Evolutionary conservation across 1,140 invertebrate species (phyloP).

Genomic region (Lamellibrachia luymesi): DNA sequence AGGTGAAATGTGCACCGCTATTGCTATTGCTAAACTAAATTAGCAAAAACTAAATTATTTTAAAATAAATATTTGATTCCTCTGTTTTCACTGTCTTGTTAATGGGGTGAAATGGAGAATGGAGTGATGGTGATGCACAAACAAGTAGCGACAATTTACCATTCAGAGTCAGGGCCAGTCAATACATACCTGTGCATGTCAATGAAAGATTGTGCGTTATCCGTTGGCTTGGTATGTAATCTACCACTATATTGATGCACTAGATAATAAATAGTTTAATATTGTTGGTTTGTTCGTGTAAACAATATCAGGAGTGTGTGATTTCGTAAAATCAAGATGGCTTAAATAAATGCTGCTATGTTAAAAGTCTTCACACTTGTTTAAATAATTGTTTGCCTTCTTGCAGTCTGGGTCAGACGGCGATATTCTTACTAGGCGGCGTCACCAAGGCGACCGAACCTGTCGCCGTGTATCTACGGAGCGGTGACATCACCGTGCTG

Average conservation of each 20-base stretch:
- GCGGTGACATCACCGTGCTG: constrained; percentile 54
- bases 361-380: background rate
- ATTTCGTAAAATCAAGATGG: background rate
- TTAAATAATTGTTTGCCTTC: constrained; percentile 16
- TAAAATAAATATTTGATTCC: background rate
- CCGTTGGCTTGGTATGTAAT: too few relatives aligned
- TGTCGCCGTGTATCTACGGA: constrained; percentile 41
- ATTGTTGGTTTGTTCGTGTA: background rate
- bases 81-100: background rate
- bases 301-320: too few relatives aligned
- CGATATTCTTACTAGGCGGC: constrained; percentile 51
- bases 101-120: background rate
- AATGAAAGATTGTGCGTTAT: too few relatives aligned
- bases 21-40: background rate
- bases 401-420: constrained; percentile 51
- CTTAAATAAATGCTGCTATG: too few relatives aligned
- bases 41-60: background rate
- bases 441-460: constrained; percentile 44
- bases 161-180: background rate
- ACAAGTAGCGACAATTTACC: background rate
- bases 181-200: background rate
- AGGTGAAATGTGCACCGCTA: constrained; percentile 36
- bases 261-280: too few relatives aligned
- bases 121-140: background rate
- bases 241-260: too few relatives aligned